Evolutionary conservation across 2,888 invertebrate species (phyloP).

Genomic region (Drosophila affinis): DNA sequence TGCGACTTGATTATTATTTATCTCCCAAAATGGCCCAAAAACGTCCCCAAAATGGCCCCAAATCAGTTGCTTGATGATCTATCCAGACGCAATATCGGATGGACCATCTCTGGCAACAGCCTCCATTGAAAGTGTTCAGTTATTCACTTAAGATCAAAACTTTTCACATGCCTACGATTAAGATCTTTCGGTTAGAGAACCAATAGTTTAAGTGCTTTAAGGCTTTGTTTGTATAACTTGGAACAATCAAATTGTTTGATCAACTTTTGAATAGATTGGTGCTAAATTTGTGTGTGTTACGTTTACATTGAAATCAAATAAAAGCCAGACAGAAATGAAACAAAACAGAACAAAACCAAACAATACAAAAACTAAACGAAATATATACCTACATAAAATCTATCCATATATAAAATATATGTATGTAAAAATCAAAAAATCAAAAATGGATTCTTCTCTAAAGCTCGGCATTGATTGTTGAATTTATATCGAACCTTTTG

Average conservation of each 20-base stretch:
- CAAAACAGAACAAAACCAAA: constrained; percentile 35
- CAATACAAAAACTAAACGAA: constrained; percentile 15
- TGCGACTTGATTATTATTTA: constrained; percentile 68
- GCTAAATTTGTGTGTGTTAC: constrained; percentile 78
- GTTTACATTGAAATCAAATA: constrained; percentile 58
- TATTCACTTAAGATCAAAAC: constrained; percentile 24
- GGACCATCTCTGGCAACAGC: constrained; percentile 26
- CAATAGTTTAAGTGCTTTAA: constrained; percentile 68
- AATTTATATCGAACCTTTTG: constrained; percentile 78
- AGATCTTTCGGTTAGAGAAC: constrained; percentile 38
- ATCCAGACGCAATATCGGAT: constrained; percentile 1
- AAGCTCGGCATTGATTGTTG: constrained; percentile 74
- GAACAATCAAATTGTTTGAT: constrained; percentile 81
- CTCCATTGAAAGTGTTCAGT: constrained; percentile 68
- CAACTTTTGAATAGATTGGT: constrained; percentile 82
- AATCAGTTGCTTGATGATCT: constrained; percentile 27
- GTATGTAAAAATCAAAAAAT: constrained; percentile 33
- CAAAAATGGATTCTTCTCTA: constrained; percentile 48
- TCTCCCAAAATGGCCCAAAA: constrained; percentile 11
- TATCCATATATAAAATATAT: constrained; percentile 48
- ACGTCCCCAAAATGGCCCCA: background rate
- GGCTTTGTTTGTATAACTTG: constrained; percentile 76
- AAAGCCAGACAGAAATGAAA: constrained; percentile 15
- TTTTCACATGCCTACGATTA: constrained; percentile 22
- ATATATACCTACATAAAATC: constrained; percentile 32